Conservation (phyloP, 2,888 invertebrate species). For the Caenorhabditis sp. region DNA sequence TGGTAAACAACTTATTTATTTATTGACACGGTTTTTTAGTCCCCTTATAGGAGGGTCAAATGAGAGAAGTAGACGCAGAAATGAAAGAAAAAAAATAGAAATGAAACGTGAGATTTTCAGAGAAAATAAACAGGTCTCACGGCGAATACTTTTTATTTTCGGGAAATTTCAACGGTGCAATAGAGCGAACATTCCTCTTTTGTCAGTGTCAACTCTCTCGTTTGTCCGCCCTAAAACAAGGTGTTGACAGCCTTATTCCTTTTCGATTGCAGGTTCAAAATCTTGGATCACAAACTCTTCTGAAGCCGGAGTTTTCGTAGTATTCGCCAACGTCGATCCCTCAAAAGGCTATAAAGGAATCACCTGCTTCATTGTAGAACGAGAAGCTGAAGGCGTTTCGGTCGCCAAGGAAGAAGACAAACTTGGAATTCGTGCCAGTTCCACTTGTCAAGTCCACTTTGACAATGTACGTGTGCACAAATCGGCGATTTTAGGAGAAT, state of each 20-base stretch:
- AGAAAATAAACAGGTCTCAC: too few species aligned
- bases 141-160: too few species aligned
- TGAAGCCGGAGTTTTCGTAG: conserved; percentile 86
- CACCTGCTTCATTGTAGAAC: conserved; percentile 91
- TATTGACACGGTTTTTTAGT: not conserved
- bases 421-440: conserved; percentile 78
- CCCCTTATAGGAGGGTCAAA: too few species aligned
- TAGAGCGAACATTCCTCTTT: too few species aligned
- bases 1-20: too few species aligned
- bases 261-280: conserved; percentile 81
- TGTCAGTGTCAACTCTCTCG: too few species aligned
- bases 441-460: conserved; percentile 91
- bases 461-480: conserved; percentile 83
- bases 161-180: too few species aligned
- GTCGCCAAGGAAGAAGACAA: conserved; percentile 89
- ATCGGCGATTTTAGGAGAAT: conserved; percentile 62
- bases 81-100: too few species aligned
- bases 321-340: conserved; percentile 66
- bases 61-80: too few species aligned
- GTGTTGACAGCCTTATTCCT: too few species aligned
- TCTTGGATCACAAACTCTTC: conserved; percentile 98
- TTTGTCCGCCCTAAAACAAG: too few species aligned
- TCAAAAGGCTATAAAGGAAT: conserved; percentile 74
- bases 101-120: too few species aligned
- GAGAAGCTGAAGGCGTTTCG: conserved; percentile 82